Conservation (phyloP, 2,797 vertebrate species). For the Lutjanus argentimaculatus region DNA sequence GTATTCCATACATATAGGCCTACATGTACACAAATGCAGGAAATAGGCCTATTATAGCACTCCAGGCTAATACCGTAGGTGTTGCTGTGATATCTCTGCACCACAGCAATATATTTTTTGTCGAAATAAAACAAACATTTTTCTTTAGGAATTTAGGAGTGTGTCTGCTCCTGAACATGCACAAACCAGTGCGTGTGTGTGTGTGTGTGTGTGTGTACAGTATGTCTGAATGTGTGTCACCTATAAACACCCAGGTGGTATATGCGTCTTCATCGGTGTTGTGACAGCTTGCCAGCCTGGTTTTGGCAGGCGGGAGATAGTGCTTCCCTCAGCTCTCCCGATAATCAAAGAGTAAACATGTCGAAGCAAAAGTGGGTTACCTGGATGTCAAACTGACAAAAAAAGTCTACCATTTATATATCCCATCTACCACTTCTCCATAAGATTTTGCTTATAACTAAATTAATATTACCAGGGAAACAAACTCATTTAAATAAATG, state of each 20-base stretch:
- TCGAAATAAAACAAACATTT: constrained; percentile 32
- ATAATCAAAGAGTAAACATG: constrained; percentile 84
- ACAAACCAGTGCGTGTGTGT: constrained; percentile 10
- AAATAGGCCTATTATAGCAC: neutral
- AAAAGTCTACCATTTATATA: constrained; percentile 55
- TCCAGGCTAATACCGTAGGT: neutral
- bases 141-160: constrained; percentile 4
- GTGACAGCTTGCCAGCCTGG: constrained; percentile 82
- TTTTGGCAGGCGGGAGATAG: constrained; percentile 76
- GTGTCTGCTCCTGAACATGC: neutral
- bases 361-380: constrained; percentile 84
- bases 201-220: constrained; percentile 24
- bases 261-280: constrained; percentile 75
- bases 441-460: constrained; percentile 26
- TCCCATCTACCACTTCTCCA: constrained; percentile 46
- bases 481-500: constrained; percentile 57
- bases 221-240: constrained; percentile 44
- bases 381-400: constrained; percentile 83
- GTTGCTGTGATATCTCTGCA: constrained; percentile 7
- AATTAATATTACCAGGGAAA: constrained; percentile 56
- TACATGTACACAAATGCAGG: neutral
- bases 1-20: too few species aligned
- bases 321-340: constrained; percentile 79
- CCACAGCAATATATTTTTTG: constrained; percentile 17
- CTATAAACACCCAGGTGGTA: constrained; percentile 75